Evolutionary conservation across 1,140 invertebrate genomes (phyloP), one percentile per base, ranked within the genome.

Genomic region (Platyscapa corneri): DNA sequence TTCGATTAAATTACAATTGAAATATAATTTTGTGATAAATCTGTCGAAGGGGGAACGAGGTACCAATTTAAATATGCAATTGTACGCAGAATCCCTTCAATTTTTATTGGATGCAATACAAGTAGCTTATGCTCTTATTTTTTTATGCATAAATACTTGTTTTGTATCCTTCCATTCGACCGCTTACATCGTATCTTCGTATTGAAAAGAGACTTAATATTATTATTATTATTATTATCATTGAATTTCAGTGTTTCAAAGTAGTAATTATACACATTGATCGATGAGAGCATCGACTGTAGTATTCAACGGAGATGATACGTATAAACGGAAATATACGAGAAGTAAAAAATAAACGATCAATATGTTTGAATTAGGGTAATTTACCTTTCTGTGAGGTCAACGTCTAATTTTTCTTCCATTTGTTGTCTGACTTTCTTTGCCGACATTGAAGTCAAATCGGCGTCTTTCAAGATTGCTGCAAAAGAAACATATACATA

Each of bases 401-500:
- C 97, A 83, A 95, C 94, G 65, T 96, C 96, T 20, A 98, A 94
- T 90, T 97, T 96, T 86, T 96, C 95, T 92, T 99, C 97, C 83
- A 98, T 94, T 90, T 97, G 95, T 92, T 97, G 96, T 46, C 97
- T 95, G n/a, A 99, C 97, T 93, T 98, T 97, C 89, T 98, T 99
- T 1, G 97, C 96, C 20, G 97, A 97, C 88, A 97, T 96, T 56
- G 95, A 95, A 14, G 95, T 95, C 18, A 98, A 94, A 91, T 98
- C 97, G 10, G 97, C 97, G 93, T 96, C 96, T 93, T 98, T 97
- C 6, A 99, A 94, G 88, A 98, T 97, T 81, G 95, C 97, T 98
- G 91, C 42, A 95, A 94, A 89, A 53, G 16, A 53, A 14, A 53
- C 16, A 53, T 16, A 53, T 53, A 53, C 5, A 46, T 46, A 12